Evolutionary conservation across 2,888 invertebrate species (phyloP).

Genomic region (Synergus umbraculus): DNA sequence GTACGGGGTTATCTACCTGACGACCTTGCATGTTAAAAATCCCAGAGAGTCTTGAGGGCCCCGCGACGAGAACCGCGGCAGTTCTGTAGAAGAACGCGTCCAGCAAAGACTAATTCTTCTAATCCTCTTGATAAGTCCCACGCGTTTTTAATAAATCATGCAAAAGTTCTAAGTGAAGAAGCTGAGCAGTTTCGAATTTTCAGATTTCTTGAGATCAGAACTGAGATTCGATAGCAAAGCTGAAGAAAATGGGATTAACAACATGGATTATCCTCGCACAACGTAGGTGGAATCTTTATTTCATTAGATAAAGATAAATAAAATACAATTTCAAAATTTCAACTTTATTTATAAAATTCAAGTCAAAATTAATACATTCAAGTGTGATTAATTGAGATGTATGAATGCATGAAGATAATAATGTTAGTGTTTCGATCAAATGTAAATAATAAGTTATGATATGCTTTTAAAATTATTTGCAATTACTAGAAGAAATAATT

Average conservation of each 20-base stretch:
- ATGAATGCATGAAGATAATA: too few relatives aligned
- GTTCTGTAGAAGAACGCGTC: constrained; percentile 64
- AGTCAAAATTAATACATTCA: too few relatives aligned
- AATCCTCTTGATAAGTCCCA: constrained; percentile 43
- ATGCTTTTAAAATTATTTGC: too few relatives aligned
- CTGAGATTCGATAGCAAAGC: background rate
- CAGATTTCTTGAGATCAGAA: constrained; percentile 13
- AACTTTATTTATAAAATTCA: too few relatives aligned
- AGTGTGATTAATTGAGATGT: too few relatives aligned
- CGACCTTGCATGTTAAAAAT: constrained; percentile 69
- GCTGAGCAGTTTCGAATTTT: background rate
- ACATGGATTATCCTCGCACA: constrained; percentile 21
- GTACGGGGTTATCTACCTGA: constrained; percentile 68
- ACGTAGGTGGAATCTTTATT: background rate
- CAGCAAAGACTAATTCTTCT: constrained; percentile 64
- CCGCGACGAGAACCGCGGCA: constrained; percentile 60
- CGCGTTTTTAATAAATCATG: constrained; percentile 6
- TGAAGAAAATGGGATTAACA: constrained; percentile 5
- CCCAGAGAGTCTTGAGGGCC: constrained; percentile 58
- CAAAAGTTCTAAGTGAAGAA: background rate
- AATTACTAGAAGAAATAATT: too few relatives aligned
- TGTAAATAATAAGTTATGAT: too few relatives aligned
- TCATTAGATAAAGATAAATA: background rate
- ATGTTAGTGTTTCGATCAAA: too few relatives aligned
- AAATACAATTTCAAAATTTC: too few relatives aligned